phyloP scores from a whole-genome alignment of 2,113 vertebrate genomes.

The Ariopsis seemanni region DNA sequence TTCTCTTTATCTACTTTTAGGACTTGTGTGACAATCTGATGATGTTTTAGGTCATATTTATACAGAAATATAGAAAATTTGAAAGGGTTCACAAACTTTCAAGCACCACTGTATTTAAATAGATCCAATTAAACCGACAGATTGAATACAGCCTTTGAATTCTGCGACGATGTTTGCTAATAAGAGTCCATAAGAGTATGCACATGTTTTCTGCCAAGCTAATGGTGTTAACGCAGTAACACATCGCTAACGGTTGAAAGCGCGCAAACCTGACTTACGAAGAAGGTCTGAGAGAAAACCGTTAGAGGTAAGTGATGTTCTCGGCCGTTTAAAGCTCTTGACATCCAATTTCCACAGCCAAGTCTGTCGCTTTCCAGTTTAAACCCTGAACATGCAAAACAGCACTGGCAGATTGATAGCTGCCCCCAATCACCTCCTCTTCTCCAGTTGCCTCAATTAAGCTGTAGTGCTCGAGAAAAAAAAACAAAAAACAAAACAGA shows the following conservation, averaged over 20 bases:
- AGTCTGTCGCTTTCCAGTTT: constrained; percentile 38
- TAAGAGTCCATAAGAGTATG: neutral
- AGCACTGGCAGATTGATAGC: constrained; percentile 45
- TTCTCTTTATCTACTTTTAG: no score
- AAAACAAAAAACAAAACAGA: neutral
- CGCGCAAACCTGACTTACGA: neutral
- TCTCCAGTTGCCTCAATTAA: constrained; percentile 34
- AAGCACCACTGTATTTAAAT: no score
- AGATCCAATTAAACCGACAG: neutral
- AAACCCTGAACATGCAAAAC: constrained; percentile 46
- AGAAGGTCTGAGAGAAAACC: constrained; percentile 53
- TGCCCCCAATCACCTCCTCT: constrained; percentile 38
- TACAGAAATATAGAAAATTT: no score
- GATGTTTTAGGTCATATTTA: no score
- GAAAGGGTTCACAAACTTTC: no score
- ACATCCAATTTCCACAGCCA: constrained; percentile 59
- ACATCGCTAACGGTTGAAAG: neutral
- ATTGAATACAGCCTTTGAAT: neutral
- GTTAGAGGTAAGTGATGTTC: constrained; percentile 15
- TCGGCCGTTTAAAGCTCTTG: constrained; percentile 65
- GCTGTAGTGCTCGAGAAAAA: neutral
- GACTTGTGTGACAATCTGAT: no score
- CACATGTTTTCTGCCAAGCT: neutral
- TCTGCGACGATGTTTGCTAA: neutral
- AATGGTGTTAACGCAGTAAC: neutral